A percentile compares a stretch with the other conserved stretches of the same genome.
Conservation (phyloP, 2,113 vertebrate species). For the Noctilio leporinus region DNA sequence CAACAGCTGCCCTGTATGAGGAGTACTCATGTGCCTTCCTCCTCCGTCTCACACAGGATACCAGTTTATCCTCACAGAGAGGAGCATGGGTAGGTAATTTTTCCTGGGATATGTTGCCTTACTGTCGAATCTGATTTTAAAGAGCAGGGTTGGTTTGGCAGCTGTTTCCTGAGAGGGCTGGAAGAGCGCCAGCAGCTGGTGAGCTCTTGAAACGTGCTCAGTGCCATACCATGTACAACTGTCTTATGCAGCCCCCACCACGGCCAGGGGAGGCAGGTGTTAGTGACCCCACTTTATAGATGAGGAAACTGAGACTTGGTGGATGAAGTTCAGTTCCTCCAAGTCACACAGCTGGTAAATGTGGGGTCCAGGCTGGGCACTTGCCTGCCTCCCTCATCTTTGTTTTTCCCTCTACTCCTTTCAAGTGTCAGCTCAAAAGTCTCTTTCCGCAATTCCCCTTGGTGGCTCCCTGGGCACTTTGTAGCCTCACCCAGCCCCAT, state of each 20-base stretch:
- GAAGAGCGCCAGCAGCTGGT: not conserved
- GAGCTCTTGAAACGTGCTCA: not conserved
- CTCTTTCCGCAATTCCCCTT: not conserved
- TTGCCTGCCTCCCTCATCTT: not conserved
- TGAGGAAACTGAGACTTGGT: not conserved
- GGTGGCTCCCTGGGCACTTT: not conserved
- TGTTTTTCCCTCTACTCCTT: too few relatives aligned
- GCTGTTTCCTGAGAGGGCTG: not conserved
- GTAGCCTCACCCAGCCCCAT: not conserved
- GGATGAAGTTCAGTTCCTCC: not conserved
- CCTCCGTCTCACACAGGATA: slow-evolving; percentile 90
- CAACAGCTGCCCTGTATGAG: slow-evolving; percentile 96
- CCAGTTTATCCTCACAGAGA: slow-evolving; percentile 96
- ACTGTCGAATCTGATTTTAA: not conserved
- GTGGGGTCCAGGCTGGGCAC: not conserved
- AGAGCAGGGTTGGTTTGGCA: not conserved
- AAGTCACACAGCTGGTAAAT: not conserved
- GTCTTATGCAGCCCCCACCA: not conserved
- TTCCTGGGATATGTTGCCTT: not conserved
- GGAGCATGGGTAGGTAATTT: slow-evolving; percentile 90
- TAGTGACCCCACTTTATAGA: not conserved
- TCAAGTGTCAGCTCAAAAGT: not conserved
- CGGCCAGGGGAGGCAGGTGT: not conserved
- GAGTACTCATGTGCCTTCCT: slow-evolving; percentile 84
- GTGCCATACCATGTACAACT: fast-evolving